phyloP scores from a whole-genome alignment of 2,113 vertebrate genomes.

The Lepus americanus region DNA sequence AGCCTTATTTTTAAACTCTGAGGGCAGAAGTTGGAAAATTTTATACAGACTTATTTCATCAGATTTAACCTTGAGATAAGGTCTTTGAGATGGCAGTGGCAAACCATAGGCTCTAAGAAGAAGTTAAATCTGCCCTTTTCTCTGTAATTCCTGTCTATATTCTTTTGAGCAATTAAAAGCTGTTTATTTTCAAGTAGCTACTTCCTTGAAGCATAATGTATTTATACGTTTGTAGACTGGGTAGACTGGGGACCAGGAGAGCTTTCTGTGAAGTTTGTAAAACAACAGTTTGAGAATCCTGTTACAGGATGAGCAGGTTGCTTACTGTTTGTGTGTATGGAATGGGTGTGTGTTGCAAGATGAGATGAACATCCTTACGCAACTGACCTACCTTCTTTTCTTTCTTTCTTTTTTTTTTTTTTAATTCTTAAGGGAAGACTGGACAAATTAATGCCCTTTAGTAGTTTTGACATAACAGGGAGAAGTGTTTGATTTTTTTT shows the following conservation, averaged over 20 bases:
- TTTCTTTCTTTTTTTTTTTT: not conserved
- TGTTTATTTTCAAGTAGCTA: conserved; percentile 6
- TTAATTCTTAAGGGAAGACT: conserved; percentile 6
- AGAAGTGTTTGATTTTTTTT: conserved; percentile 38
- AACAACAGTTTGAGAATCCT: not conserved
- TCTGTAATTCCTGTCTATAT: conserved; percentile 38
- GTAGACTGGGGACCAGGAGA: not conserved
- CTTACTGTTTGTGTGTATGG: conserved; percentile 37
- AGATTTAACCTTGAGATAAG: not conserved
- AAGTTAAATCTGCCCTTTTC: not conserved
- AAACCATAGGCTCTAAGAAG: not conserved
- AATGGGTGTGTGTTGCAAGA: not conserved
- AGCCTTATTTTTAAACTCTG: not conserved
- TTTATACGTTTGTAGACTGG: conserved; percentile 19
- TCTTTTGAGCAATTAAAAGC: conserved; percentile 41
- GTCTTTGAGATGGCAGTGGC: not conserved
- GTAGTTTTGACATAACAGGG: conserved; percentile 5
- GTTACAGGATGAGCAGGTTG: not conserved
- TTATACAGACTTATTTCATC: not conserved
- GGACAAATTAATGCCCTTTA: not conserved
- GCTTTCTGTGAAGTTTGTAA: not conserved
- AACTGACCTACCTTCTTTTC: not conserved
- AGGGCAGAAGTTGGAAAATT: not conserved
- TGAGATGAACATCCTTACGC: not conserved
- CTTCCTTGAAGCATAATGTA: conserved; percentile 46